These are phyloP conservation scores for Tyria jacobaeae DNA, from an alignment of 2,888 invertebrate genomes.

Conservation along the genomic window DNA sequence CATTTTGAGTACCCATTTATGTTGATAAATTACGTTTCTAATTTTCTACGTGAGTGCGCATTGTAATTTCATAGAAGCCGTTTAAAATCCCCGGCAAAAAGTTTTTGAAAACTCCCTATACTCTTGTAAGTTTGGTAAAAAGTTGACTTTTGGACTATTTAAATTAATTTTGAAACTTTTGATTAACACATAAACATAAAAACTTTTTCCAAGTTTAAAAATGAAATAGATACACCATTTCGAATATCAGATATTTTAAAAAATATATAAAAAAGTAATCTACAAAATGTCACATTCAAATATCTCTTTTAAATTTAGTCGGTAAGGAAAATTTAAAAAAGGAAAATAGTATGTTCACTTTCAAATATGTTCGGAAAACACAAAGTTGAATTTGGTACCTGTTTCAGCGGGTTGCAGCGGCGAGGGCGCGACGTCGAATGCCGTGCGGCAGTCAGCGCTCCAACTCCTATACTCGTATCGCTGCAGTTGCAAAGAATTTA, in stretches of 20 bases:
- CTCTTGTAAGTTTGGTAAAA: slow-evolving; percentile 21
- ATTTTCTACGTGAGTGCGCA: background rate
- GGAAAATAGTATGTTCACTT: slow-evolving; percentile 30
- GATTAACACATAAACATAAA: slow-evolving; percentile 13
- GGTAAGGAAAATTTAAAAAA: background rate
- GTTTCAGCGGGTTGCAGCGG: slow-evolving; percentile 61
- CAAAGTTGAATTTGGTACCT: slow-evolving; percentile 47
- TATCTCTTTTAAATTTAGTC: background rate
- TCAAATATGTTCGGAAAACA: slow-evolving; percentile 30
- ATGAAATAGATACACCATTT: background rate
- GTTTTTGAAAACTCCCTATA: slow-evolving; percentile 16
- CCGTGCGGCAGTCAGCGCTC: slow-evolving; percentile 64
- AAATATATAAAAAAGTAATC: background rate
- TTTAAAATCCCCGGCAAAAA: slow-evolving; percentile 21
- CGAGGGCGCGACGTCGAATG: slow-evolving; percentile 69
- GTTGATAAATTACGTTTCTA: slow-evolving; percentile 1
- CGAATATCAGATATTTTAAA: background rate
- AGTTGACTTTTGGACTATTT: background rate
- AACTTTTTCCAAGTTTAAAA: slow-evolving; percentile 11
- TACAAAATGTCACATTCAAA: background rate
- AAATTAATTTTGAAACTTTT: slow-evolving; percentile 21
- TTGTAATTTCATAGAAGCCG: slow-evolving; percentile 1
- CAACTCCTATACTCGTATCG: slow-evolving; percentile 46
- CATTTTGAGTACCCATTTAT: slow-evolving; percentile 2
- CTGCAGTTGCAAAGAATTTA: slow-evolving; percentile 71